Conservation (phyloP, 2,888 invertebrate genomes). For the Anorthoa munda region DNA sequence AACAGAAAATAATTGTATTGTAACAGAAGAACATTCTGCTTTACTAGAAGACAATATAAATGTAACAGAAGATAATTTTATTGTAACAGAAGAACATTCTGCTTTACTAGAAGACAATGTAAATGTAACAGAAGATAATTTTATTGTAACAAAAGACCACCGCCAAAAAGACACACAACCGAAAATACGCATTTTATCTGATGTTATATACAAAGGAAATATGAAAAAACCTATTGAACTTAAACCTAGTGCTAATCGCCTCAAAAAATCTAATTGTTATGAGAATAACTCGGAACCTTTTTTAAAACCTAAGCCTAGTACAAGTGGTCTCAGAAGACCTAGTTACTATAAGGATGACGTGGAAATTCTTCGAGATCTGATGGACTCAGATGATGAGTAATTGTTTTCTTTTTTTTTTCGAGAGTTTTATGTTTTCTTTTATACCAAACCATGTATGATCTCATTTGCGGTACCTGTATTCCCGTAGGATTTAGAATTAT, state of each 20-base stretch:
- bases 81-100: neutral
- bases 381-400: constrained; percentile 21
- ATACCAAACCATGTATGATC: constrained; percentile 9
- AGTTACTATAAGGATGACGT: constrained; percentile 37
- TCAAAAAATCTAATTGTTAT: constrained; percentile 22
- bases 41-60: too few species aligned
- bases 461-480: constrained; percentile 8
- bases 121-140: neutral
- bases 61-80: too few species aligned
- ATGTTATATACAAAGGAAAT: constrained; percentile 32
- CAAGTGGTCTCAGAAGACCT: constrained; percentile 36
- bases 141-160: constrained; percentile 2
- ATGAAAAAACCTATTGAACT: constrained; percentile 30
- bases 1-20: constrained; percentile 2
- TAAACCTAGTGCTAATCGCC: constrained; percentile 38
- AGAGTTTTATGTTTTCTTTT: too few species aligned
- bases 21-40: too few species aligned
- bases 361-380: constrained; percentile 44
- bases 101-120: neutral
- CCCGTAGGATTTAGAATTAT: constrained; percentile 3
- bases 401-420: constrained; percentile 30
- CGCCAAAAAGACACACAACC: constrained; percentile 8
- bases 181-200: constrained; percentile 37
- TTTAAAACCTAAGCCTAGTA: constrained; percentile 34
- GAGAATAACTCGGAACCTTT: constrained; percentile 26